Percentiles rank a stretch among this genome's conserved stretches.
phyloP scores from a whole-genome alignment of 1,140 invertebrate genomes.

The Sipha flava region DNA sequence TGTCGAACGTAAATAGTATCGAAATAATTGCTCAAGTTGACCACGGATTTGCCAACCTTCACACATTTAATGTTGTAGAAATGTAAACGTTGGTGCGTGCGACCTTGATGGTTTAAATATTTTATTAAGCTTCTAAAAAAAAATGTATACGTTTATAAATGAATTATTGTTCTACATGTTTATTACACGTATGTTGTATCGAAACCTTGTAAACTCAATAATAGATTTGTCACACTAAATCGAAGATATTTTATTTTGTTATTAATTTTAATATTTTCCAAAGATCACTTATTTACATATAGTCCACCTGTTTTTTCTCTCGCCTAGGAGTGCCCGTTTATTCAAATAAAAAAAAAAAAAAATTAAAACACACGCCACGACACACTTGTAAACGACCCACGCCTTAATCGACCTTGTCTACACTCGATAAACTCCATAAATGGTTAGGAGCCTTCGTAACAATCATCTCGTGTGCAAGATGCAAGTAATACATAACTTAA shows the following conservation, averaged over 20 bases:
- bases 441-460: constrained; percentile 14
- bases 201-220: not conserved
- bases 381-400: constrained; percentile 9
- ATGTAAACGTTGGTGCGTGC: not conserved
- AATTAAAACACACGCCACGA: not conserved
- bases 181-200: not conserved
- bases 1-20: not conserved
- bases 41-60: constrained; percentile 9
- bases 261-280: not conserved
- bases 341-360: not conserved
- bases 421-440: constrained; percentile 28
- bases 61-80: not conserved
- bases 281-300: not conserved
- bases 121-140: not conserved
- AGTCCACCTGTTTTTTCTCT: not conserved
- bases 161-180: not conserved
- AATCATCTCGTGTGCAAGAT: constrained; percentile 2
- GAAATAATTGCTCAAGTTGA: not conserved
- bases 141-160: not conserved
- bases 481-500: not conserved
- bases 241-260: not conserved
- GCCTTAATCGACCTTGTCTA: constrained; percentile 24
- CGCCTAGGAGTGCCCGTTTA: not conserved
- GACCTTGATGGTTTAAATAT: not conserved
- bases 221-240: not conserved